phyloP scores from a whole-genome alignment of 2,113 vertebrate species.

The Lampris megalopsis region DNA sequence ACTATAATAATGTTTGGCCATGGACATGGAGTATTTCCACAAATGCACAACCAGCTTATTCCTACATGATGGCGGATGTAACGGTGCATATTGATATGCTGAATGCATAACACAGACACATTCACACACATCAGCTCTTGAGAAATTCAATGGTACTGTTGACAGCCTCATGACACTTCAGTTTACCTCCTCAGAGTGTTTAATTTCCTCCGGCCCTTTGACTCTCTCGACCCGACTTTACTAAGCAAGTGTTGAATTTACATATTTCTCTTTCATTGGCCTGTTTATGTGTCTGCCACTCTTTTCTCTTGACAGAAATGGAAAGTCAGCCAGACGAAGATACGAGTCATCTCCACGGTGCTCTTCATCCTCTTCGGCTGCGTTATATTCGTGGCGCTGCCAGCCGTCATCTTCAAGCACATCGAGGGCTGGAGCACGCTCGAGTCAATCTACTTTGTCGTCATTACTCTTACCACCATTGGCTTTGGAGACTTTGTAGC shows the following conservation, averaged over 20 bases:
- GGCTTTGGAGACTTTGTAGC: conserved; percentile 98
- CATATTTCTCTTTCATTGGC: background rate
- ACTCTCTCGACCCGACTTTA: background rate
- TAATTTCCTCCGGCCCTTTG: background rate
- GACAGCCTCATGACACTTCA: background rate
- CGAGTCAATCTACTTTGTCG: conserved; percentile 98
- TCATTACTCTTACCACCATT: conserved; percentile 98
- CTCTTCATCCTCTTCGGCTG: conserved; percentile 98
- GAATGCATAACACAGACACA: background rate
- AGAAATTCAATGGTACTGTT: background rate
- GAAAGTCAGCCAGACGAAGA: conserved; percentile 99
- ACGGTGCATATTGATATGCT: background rate
- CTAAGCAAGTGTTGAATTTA: conserved; percentile 5
- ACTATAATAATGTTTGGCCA: background rate
- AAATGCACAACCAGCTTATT: background rate
- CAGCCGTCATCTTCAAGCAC: conserved; percentile 96
- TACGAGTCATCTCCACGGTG: conserved; percentile 96
- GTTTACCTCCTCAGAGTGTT: background rate
- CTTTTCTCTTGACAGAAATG: conserved; percentile 85
- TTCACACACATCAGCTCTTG: background rate
- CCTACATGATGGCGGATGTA: background rate
- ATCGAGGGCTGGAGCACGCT: conserved; percentile 97
- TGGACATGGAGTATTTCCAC: background rate
- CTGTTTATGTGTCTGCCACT: background rate
- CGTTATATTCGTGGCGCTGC: conserved; percentile 95